Base-by-base conservation (phyloP, 2,888 invertebrate genomes). In the Amphipyra tragopoginis region DNA sequence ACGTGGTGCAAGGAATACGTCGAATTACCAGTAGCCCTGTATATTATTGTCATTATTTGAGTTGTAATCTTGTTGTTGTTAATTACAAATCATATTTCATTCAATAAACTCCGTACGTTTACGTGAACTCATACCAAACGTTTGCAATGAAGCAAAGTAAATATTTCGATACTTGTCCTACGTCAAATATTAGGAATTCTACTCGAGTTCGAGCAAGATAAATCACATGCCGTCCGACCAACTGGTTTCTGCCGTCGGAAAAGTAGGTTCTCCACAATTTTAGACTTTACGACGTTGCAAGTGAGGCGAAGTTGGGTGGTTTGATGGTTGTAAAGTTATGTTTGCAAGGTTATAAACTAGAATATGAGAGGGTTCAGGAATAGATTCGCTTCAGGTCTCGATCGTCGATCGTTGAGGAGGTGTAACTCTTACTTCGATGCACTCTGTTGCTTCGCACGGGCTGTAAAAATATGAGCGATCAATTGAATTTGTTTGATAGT, bases 121-220 rank as follows among this genome's bases (percentile, higher is more conserved):
- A 36, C 47, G 33, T 42, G 26, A 29, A 43, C 26, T 58, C 15
- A 56, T 50, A 36, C 43, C 15, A 36, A 63, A 55, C 29, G 56
- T 44, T 65, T 39, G 40, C 57, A 42, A 60, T 57, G 57, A 52
- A 59, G 45, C 45, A 51, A 60, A 63, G 60, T 58, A 64, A 71
- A 70, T 70, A 65, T 67, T 59, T 50, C 51, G 10, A 66, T 53
- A 61, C 52, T 58, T 58, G 66, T 75, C 60, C 62, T 56, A 72
- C 64, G 61, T 75, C 59, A 72, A 75, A 80, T 76, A 75, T 81
- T 72, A 72, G 49, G 62, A 63, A 79, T 79, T 77, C 75, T 47
- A 56, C 60, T 59, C 66, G 60, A 70, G 75, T 76, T 75, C 57
- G 60, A 66, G 65, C 62, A 65, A 77, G 75, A 82, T 82, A 79